Evolutionary conservation across 2,888 invertebrate species (phyloP).

Genomic region (Athalia rosae): DNA sequence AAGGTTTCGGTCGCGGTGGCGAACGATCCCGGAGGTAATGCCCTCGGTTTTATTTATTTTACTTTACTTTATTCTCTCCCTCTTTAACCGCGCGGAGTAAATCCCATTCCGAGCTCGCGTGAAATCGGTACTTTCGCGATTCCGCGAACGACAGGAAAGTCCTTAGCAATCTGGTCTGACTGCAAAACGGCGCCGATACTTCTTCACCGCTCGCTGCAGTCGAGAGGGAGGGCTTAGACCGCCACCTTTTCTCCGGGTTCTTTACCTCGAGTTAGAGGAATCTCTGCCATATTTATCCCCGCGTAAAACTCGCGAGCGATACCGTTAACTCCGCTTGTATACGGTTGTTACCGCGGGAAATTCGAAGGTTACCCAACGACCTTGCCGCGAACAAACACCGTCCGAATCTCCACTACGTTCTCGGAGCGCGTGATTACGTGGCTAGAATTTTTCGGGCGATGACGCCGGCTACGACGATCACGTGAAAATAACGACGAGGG

Average conservation of each 20-base stretch:
- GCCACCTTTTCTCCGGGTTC: background rate
- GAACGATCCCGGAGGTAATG: too few species aligned
- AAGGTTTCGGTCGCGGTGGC: too few species aligned
- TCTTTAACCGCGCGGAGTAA: background rate
- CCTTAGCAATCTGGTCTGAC: slow-evolving; percentile 15
- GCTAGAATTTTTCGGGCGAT: background rate
- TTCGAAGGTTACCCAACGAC: slow-evolving; percentile 17
- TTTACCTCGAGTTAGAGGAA: background rate
- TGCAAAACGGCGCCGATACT: slow-evolving; percentile 14
- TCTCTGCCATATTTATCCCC: background rate
- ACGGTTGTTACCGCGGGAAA: background rate
- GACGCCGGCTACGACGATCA: background rate
- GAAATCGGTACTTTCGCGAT: slow-evolving; percentile 2
- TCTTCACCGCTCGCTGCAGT: background rate
- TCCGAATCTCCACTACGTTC: background rate
- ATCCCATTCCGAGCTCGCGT: background rate
- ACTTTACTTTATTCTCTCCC: background rate
- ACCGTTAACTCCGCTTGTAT: background rate
- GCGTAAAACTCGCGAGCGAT: background rate
- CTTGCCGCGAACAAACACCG: slow-evolving; percentile 21
- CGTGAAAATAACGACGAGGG: background rate
- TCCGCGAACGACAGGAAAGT: slow-evolving; percentile 3
- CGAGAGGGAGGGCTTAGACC: too few species aligned
- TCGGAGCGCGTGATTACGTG: background rate
- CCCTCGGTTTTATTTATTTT: background rate